phyloP scores from a whole-genome alignment of 23 tunicate species.

The Ascidia mentula region DNA sequence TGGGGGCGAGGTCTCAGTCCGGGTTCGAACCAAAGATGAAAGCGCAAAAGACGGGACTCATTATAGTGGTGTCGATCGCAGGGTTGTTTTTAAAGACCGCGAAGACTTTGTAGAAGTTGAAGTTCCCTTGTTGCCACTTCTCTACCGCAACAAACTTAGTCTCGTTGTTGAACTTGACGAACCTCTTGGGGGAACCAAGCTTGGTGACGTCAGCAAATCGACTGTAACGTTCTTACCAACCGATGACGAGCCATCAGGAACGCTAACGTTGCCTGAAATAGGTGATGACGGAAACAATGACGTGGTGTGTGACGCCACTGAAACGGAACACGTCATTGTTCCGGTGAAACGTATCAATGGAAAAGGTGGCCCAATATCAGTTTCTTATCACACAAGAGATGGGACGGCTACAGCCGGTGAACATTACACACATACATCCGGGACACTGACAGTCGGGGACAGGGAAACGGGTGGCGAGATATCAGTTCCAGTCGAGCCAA shows the following conservation, averaged over 20 bases:
- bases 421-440: slow-evolving; percentile 50
- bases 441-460: slow-evolving; percentile 41
- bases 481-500: slow-evolving; percentile 26
- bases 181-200: slow-evolving; percentile 34
- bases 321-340: background rate
- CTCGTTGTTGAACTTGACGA: slow-evolving; percentile 52
- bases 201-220: slow-evolving; percentile 15
- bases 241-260: slow-evolving; percentile 11
- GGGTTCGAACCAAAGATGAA: slow-evolving; percentile 16
- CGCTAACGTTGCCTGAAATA: background rate
- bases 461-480: slow-evolving; percentile 33
- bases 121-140: slow-evolving; percentile 30
- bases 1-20: slow-evolving; percentile 22
- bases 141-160: slow-evolving; percentile 11
- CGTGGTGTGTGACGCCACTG: background rate
- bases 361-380: slow-evolving; percentile 34
- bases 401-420: slow-evolving; percentile 61
- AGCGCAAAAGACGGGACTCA: slow-evolving; percentile 51
- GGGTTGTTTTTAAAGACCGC: slow-evolving; percentile 35
- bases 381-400: slow-evolving; percentile 50
- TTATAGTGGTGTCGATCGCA: slow-evolving; percentile 32
- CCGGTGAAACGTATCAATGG: slow-evolving; percentile 48
- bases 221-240: slow-evolving; percentile 11
- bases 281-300: background rate
- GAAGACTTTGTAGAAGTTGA: slow-evolving; percentile 36